Conservation (phyloP, 1,140 invertebrate species). For the Aphis gossypii region DNA sequence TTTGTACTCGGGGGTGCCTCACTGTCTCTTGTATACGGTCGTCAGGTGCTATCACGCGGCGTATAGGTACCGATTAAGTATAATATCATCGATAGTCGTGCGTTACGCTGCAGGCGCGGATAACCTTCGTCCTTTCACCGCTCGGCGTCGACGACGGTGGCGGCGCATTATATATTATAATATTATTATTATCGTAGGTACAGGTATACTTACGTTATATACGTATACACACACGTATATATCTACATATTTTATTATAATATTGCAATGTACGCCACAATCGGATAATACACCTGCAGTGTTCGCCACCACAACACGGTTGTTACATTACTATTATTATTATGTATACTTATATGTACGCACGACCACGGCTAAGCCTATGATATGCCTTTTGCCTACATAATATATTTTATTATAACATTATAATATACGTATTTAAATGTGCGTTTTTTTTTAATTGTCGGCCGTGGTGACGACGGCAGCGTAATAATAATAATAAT, state of each 20-base stretch:
- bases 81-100: conserved; percentile 14
- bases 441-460: background rate
- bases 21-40: background rate
- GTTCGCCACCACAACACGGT: background rate
- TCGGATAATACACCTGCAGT: conserved; percentile 13
- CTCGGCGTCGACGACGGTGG: background rate
- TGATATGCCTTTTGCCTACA: background rate
- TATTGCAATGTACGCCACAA: background rate
- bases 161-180: background rate
- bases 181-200: background rate
- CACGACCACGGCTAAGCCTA: background rate
- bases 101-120: background rate
- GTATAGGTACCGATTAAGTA: background rate
- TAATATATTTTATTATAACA: background rate
- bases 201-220: background rate
- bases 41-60: background rate
- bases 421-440: background rate
- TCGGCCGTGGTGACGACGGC: background rate
- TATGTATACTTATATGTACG: background rate
- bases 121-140: conserved; percentile 12
- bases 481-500: background rate
- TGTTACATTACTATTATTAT: background rate
- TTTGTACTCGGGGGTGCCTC: background rate
- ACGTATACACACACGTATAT: background rate
- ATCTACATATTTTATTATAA: background rate